Percentiles rank a stretch among this genome's conserved stretches.
Conservation (phyloP, 2,888 invertebrate species). For the Chelonus formosanus region DNA sequence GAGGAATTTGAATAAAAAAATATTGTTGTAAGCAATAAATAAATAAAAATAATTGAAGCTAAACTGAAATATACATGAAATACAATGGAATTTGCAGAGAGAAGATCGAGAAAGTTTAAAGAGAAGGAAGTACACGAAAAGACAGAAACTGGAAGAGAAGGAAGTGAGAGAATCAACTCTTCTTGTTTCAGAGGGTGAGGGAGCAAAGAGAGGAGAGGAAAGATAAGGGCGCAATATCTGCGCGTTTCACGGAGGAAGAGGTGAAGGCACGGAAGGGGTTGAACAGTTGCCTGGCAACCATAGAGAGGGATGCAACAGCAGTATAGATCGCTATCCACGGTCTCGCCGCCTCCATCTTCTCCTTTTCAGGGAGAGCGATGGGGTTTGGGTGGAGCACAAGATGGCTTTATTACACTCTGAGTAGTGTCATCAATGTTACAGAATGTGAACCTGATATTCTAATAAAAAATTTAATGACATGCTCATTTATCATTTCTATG, state of each 20-base stretch:
- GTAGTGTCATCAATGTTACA: slow-evolving; percentile 45
- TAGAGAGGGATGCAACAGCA: slow-evolving; percentile 49
- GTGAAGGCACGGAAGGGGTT: slow-evolving; percentile 50
- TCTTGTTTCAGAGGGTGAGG: slow-evolving; percentile 7
- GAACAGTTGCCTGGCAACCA: slow-evolving; percentile 59
- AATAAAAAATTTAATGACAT: too few relatives aligned
- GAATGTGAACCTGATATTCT: too few relatives aligned
- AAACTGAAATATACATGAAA: slow-evolving; percentile 10
- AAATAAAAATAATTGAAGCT: too few relatives aligned
- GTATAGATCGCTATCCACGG: slow-evolving; percentile 59
- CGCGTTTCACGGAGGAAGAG: slow-evolving; percentile 41
- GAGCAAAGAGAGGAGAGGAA: slow-evolving; percentile 42
- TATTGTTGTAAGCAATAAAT: too few relatives aligned
- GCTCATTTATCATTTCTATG: too few relatives aligned
- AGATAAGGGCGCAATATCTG: slow-evolving; percentile 60
- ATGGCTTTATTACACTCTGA: slow-evolving; percentile 64
- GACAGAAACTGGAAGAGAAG: slow-evolving; percentile 22
- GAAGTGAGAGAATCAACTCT: slow-evolving; percentile 24
- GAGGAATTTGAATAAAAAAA: too few relatives aligned
- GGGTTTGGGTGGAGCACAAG: slow-evolving; percentile 50
- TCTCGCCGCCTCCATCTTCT: slow-evolving; percentile 39
- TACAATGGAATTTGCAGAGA: slow-evolving; percentile 39
- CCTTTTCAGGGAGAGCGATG: slow-evolving; percentile 36
- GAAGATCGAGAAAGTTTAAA: slow-evolving; percentile 9
- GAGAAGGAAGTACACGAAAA: slow-evolving; percentile 14